phyloP scores from a whole-genome alignment of 2,888 invertebrate genomes.

The Lasioglossum oenotherae region DNA sequence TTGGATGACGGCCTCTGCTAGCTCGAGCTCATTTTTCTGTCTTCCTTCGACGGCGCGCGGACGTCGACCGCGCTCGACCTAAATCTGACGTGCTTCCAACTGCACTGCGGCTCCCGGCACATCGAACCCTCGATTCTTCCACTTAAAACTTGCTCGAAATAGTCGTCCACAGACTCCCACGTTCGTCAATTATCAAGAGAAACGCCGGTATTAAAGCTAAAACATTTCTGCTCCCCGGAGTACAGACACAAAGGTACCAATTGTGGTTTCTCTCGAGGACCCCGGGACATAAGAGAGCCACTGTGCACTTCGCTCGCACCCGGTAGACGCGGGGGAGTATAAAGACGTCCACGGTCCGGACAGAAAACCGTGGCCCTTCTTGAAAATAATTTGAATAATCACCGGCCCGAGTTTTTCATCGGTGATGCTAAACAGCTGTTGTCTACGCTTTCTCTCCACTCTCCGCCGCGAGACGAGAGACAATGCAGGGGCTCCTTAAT shows the following conservation, averaged over 20 bases:
- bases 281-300: constrained; percentile 32
- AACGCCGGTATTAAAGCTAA: not conserved
- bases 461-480: constrained; percentile 59
- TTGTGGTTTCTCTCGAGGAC: constrained; percentile 4
- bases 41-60: constrained; percentile 28
- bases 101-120: constrained; percentile 29
- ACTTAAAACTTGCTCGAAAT: not conserved
- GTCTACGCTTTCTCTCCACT: constrained; percentile 65
- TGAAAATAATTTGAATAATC: constrained; percentile 80
- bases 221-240: not conserved
- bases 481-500: constrained; percentile 73
- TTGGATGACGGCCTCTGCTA: constrained; percentile 68
- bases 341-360: constrained; percentile 58
- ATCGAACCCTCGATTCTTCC: not conserved
- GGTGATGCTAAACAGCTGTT: constrained; percentile 79
- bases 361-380: constrained; percentile 67
- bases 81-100: constrained; percentile 54
- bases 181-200: not conserved
- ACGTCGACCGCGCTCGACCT: constrained; percentile 58
- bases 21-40: constrained; percentile 64
- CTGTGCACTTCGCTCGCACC: constrained; percentile 52
- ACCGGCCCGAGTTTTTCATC: constrained; percentile 74
- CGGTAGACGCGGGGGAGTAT: constrained; percentile 52
- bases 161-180: not conserved
- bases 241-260: not conserved